Conservation (phyloP, 2,797 vertebrate genomes). For the Chromis chromis region DNA sequence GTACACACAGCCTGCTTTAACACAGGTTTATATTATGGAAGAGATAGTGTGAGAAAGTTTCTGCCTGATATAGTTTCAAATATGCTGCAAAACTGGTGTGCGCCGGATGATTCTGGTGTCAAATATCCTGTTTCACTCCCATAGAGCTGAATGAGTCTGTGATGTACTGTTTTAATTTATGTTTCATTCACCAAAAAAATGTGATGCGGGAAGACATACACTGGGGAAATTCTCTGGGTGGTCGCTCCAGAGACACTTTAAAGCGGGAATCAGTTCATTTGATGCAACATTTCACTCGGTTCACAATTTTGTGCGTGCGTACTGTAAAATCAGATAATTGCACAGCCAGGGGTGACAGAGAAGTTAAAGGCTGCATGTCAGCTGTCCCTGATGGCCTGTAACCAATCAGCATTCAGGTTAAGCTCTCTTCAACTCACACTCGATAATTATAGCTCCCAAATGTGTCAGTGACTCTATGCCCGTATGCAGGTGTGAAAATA, state of each 20-base stretch:
- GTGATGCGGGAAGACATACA: conserved; percentile 4
- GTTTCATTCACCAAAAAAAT: conserved; percentile 34
- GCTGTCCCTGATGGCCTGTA: conserved; percentile 43
- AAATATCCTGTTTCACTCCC: conserved; percentile 28
- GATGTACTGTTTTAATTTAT: conserved; percentile 25
- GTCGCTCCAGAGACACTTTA: conserved; percentile 27
- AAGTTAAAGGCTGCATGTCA: conserved; percentile 50
- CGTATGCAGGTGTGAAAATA: conserved; percentile 29
- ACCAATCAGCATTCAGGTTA: conserved; percentile 59
- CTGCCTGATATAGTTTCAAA: conserved; percentile 28
- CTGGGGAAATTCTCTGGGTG: conserved; percentile 8
- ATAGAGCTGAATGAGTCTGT: conserved; percentile 14
- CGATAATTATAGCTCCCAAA: conserved; percentile 63
- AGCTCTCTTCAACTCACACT: conserved; percentile 51
- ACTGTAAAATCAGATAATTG: conserved; percentile 45
- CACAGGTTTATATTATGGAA: conserved; percentile 13
- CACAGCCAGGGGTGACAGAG: conserved; percentile 32
- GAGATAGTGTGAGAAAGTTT: conserved; percentile 10
- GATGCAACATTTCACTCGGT: conserved; percentile 34
- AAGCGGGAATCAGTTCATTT: conserved; percentile 33
- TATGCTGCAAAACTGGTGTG: conserved; percentile 15
- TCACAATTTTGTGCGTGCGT: conserved; percentile 36
- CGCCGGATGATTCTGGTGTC: conserved; percentile 26
- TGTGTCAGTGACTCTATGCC: conserved; percentile 38
- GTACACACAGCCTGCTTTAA: conserved; percentile 12